A percentile compares a stretch with the other conserved stretches of the same genome.
phyloP scores from a whole-genome alignment of 2,888 invertebrate species.

The Nasonia oneida region DNA sequence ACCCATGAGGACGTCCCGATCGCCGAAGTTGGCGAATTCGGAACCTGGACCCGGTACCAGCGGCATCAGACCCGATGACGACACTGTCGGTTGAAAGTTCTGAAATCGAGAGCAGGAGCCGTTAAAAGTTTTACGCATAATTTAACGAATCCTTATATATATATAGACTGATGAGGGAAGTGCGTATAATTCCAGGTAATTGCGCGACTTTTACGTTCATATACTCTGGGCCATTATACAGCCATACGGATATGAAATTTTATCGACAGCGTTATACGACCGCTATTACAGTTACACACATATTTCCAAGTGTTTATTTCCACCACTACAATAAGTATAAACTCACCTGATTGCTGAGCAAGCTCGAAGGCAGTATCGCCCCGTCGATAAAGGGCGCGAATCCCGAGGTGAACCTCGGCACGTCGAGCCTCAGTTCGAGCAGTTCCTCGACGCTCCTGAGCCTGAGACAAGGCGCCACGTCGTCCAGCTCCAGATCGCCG shows the following conservation, averaged over 20 bases:
- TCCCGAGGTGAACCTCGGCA: conserved; percentile 91
- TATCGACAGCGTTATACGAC: too few relatives aligned
- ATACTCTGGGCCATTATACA: too few relatives aligned
- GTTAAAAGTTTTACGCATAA: background rate
- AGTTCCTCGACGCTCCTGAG: conserved; percentile 88
- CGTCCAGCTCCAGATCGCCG: conserved; percentile 89
- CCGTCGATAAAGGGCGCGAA: conserved; percentile 98
- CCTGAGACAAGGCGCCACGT: conserved; percentile 91
- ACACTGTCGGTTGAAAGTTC: conserved; percentile 82
- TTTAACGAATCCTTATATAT: too few relatives aligned
- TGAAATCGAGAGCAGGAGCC: conserved; percentile 65
- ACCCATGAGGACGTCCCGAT: conserved; percentile 91
- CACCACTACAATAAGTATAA: background rate
- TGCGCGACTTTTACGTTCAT: too few relatives aligned
- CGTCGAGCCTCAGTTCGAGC: conserved; percentile 87
- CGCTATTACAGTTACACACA: too few relatives aligned
- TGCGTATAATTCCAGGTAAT: too few relatives aligned
- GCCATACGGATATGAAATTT: too few relatives aligned
- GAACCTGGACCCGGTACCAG: conserved; percentile 87
- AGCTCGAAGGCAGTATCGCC: conserved; percentile 84
- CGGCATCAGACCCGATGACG: conserved; percentile 82
- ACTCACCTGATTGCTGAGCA: conserved; percentile 69
- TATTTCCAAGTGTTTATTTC: too few relatives aligned
- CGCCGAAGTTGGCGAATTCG: conserved; percentile 90
- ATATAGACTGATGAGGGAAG: too few relatives aligned